A percentile compares a stretch with the other conserved stretches of the same genome.
These are phyloP conservation scores for Hyposoter dolosus DNA, from an alignment of 2,888 invertebrate genomes.

Conservation along the genomic window DNA sequence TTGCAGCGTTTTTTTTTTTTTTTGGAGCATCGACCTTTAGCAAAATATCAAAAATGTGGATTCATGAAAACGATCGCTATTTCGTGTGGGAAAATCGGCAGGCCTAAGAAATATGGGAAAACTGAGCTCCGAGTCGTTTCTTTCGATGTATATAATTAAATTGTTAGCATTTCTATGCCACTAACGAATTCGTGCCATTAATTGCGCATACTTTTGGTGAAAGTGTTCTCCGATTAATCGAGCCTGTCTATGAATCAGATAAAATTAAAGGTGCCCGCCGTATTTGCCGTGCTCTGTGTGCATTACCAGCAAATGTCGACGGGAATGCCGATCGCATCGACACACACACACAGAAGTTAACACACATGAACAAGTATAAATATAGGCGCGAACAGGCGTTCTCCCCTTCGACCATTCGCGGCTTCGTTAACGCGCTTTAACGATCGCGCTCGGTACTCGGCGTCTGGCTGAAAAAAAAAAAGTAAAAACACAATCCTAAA, in stretches of 20 bases:
- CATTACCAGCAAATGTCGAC: neutral
- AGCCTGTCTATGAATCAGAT: neutral
- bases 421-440: conserved; percentile 54
- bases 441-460: conserved; percentile 28
- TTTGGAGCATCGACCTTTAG: neutral
- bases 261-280: conserved; percentile 18
- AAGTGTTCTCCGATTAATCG: neutral
- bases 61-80: too few species aligned
- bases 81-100: neutral
- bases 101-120: neutral
- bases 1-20: conserved; percentile 5
- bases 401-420: conserved; percentile 11
- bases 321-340: conserved; percentile 30
- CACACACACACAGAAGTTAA: neutral
- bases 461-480: conserved; percentile 33
- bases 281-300: conserved; percentile 14
- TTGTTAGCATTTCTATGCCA: neutral
- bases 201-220: neutral
- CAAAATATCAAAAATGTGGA: too few species aligned
- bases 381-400: conserved; percentile 58
- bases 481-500: neutral
- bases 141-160: neutral
- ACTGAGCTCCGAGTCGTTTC: neutral
- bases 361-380: too few species aligned
- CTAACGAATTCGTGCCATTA: neutral